Evolutionary conservation across 2,797 vertebrate genomes (phyloP), one percentile per base, ranked within the genome.

Genomic region (Jordanella pulchra): DNA sequence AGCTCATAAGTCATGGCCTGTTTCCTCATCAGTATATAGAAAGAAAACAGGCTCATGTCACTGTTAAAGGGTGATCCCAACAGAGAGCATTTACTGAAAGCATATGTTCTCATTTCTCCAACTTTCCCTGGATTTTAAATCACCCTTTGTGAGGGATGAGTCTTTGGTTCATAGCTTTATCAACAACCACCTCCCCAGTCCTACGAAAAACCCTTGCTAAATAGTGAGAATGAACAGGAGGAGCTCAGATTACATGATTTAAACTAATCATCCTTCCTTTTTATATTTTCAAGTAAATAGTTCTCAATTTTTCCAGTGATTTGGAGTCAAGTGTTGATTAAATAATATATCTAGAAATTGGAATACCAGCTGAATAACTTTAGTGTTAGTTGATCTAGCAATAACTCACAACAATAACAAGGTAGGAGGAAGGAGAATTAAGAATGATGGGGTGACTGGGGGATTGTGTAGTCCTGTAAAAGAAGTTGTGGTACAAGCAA

Each of bases 81-180:
- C 67, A 67, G 73, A 78, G 80, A 79, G 77, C 45, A 28, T 92
- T 93, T 93, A 92, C 82, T 78, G 83, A 86, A 81, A 87, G 83
- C 67, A 78, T 64, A 65, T 91, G 86, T 90, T 89, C 78, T 90
- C 84, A 91, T 91, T 93, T 92, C 85, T 84, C 60, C 86, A 87
- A 76, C 64, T 85, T 84, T 70, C 76, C 77, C 39, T 55, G 72
- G 66, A 71, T 82, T 90, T 89, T 92, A 93, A 93, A 93, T 94
- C 87, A 91, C 74, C 71, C 66, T 74, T 60, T 70, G 72, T 51
- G 70, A 80, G 79, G 69, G 65, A 85, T 84, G 48, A 3, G 65
- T 71, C 70, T 27, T 68, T 80, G 78, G 79, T 73, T 91, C 86
- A 92, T 85, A 80, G 86, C 86, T 91, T 93, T 90, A 89, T 84